Percentiles rank a stretch among this genome's conserved stretches.
Conservation (phyloP, 2,797 vertebrate genomes). For the Iguana delicatissima region DNA sequence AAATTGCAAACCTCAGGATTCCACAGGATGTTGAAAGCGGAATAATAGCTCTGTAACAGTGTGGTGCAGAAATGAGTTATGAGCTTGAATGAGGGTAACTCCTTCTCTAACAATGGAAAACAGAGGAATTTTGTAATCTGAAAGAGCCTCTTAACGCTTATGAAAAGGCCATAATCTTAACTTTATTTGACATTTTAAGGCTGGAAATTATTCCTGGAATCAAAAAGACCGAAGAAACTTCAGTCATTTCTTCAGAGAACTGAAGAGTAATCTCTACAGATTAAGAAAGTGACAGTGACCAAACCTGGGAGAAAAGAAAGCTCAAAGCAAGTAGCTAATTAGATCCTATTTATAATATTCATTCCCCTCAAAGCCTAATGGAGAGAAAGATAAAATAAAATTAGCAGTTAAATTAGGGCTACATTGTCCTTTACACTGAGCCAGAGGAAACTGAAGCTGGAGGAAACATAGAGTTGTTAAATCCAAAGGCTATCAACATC, state of each 20-base stretch:
- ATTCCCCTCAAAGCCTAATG: conserved; percentile 48
- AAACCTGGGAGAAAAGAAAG: conserved; percentile 50
- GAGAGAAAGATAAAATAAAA: conserved; percentile 11
- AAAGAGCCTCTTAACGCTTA: conserved; percentile 40
- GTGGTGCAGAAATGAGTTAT: background rate
- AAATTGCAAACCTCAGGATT: too few relatives aligned
- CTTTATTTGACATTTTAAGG: conserved; percentile 40
- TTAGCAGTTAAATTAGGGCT: conserved; percentile 23
- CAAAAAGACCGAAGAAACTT: conserved; percentile 30
- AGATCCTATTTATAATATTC: conserved; percentile 55
- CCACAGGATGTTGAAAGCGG: too few relatives aligned
- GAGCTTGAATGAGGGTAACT: conserved; percentile 2
- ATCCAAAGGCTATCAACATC: background rate
- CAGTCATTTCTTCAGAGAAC: conserved; percentile 50
- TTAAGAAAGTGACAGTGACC: conserved; percentile 52
- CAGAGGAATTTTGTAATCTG: conserved; percentile 26
- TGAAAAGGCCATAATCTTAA: background rate
- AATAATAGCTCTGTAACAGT: too few relatives aligned
- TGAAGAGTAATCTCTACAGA: conserved; percentile 57
- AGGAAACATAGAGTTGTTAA: conserved; percentile 18
- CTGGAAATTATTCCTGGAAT: conserved; percentile 50
- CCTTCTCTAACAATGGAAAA: conserved; percentile 43
- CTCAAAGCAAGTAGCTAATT: conserved; percentile 61
- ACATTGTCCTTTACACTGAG: conserved; percentile 44
- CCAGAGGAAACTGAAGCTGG: background rate